Base-by-base conservation (phyloP, 1,140 invertebrate species). In the Hycleus cichorii region DNA sequence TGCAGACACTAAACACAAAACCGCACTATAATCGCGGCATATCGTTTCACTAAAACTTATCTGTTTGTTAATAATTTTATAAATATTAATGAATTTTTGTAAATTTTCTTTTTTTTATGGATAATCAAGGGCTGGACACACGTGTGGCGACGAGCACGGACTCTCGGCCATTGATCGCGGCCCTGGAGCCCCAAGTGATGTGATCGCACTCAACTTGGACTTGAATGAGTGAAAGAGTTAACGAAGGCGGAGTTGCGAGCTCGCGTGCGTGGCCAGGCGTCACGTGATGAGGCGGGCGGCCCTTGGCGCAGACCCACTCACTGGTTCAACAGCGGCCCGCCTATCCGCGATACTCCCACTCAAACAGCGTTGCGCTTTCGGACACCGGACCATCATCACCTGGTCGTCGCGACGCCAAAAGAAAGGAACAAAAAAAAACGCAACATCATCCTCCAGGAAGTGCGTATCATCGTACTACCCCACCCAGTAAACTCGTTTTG, bases 1-100 rank as follows among this genome's bases (percentile, higher is more conserved):
- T 79, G 58, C 69, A 77, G 74, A 74, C 75, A 77, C 68, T 69
- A 73, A 69, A 42, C 9, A 18, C 3, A 42, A 42, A 42, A 50
- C 55, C 32, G 32, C 32, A 62, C 60, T 50, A 42, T 49, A 58
- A 50, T 26, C 45, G 45, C 53, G 38, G 45, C 47, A 40, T 48
- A 38, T 24, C 48, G 55, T 9, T 42, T 11, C 38, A 32, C 47
- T 39, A 25, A 11, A 26, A 49, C 25, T 25, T 9, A 42, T 42
- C 2, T 42, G 40, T 42, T 42, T 42, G 10, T 6, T 42, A 42
- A 6, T 3, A 42, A 7, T 3, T 42, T n/a, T 9, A 10, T 42
- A 42, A 42, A 42, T 10, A 11, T 4, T 42, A 7, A 25, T 47
- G 4, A 11, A 9, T 1, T 12, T 27, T 24, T 47, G 10, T 11